These are phyloP conservation scores for Hoplodrina ambigua DNA, from an alignment of 2,888 invertebrate genomes.

Conservation along the genomic window DNA sequence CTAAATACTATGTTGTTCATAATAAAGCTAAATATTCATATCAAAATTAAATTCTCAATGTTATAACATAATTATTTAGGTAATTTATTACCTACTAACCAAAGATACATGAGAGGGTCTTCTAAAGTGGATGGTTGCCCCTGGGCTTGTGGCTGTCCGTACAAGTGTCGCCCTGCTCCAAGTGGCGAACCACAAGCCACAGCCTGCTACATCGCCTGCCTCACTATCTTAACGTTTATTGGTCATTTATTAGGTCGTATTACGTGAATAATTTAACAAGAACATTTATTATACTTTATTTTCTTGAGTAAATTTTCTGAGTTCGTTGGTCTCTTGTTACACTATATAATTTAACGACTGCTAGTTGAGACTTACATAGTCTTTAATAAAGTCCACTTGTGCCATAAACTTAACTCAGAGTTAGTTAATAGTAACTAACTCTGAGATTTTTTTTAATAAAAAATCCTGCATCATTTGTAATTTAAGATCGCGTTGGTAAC, in stretches of 20 bases:
- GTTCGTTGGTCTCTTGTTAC: background rate
- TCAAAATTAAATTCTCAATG: conserved; percentile 21
- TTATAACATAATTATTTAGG: conserved; percentile 37
- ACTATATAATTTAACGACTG: background rate
- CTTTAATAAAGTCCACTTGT: too few species aligned
- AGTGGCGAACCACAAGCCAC: conserved; percentile 38
- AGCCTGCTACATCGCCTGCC: conserved; percentile 29
- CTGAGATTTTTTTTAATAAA: too few species aligned
- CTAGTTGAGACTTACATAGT: too few species aligned
- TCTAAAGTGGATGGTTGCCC: conserved; percentile 35
- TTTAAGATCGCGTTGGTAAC: too few species aligned
- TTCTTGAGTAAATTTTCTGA: background rate
- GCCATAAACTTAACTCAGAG: too few species aligned
- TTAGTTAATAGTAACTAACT: too few species aligned
- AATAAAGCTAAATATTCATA: background rate
- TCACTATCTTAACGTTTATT: conserved; percentile 53
- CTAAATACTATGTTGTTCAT: background rate
- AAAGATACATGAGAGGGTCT: conserved; percentile 37
- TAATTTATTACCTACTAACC: conserved; percentile 44
- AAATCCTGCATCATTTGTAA: too few species aligned
- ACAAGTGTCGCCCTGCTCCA: conserved; percentile 48
- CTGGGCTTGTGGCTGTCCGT: conserved; percentile 34
- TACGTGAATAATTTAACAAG: conserved; percentile 17
- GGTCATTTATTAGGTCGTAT: conserved; percentile 48
- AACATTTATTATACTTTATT: conserved; percentile 2